A percentile compares a stretch with the other conserved stretches of the same genome.
phyloP scores from a whole-genome alignment of 1,140 invertebrate species.

The Zaprionus davidi region DNA sequence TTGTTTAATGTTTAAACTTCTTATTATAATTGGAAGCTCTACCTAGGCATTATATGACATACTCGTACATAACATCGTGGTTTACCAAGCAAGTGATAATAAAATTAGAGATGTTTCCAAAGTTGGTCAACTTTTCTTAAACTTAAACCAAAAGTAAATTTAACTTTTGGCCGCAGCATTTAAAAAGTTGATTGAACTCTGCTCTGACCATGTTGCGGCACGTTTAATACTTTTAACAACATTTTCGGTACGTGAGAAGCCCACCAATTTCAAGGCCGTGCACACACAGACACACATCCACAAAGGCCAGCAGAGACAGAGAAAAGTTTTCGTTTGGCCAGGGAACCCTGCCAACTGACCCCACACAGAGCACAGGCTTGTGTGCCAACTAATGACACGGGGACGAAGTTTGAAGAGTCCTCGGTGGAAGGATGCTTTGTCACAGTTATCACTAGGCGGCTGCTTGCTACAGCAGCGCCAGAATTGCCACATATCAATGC shows the following conservation, averaged over 20 bases:
- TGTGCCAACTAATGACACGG: conserved; percentile 2
- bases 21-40: no score
- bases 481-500: conserved; percentile 16
- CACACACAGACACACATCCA: not conserved
- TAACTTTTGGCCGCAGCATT: conserved; percentile 1
- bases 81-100: not conserved
- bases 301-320: not conserved
- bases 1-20: no score
- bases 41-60: no score
- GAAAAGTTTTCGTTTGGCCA: conserved; percentile 4
- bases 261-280: conserved; percentile 1
- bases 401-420: conserved; percentile 5
- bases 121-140: not conserved
- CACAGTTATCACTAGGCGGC: conserved; percentile 13
- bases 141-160: conserved; percentile 2
- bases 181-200: conserved; percentile 22
- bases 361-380: not conserved
- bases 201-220: not conserved
- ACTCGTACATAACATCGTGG: not conserved
- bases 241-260: conserved; percentile 10
- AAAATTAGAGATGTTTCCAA: not conserved
- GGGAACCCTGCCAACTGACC: not conserved
- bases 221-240: conserved; percentile 22
- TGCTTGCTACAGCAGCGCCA: not conserved
- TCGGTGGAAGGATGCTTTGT: conserved; percentile 11